Conservation (phyloP, 2,113 vertebrate species). For the Rhinoderma darwinii region DNA sequence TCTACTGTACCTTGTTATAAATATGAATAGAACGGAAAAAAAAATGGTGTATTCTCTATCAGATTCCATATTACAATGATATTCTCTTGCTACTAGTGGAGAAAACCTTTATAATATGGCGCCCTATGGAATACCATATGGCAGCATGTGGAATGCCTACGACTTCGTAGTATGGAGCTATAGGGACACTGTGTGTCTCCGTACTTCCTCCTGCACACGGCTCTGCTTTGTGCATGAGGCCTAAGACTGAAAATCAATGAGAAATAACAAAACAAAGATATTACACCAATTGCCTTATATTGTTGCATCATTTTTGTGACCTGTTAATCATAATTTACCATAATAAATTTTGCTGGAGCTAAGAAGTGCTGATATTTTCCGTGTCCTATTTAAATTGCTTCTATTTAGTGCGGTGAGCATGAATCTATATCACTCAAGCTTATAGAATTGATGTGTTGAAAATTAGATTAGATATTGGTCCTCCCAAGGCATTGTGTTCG, state of each 20-base stretch:
- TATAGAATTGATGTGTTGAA: slow-evolving; percentile 22
- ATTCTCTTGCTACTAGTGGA: no score
- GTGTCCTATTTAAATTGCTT: background rate
- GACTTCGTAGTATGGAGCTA: background rate
- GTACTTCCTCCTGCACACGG: background rate
- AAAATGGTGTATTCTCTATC: no score
- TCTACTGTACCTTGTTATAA: background rate
- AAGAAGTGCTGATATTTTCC: background rate
- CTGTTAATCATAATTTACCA: background rate
- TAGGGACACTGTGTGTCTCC: background rate
- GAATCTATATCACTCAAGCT: slow-evolving; percentile 20
- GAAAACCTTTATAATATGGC: no score
- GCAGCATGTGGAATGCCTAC: background rate
- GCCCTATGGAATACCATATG: background rate
- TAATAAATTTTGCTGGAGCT: background rate
- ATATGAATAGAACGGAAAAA: background rate
- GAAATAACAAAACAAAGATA: background rate
- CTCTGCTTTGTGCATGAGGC: background rate
- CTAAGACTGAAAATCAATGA: background rate
- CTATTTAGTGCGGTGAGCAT: background rate
- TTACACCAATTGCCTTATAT: background rate
- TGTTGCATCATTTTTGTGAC: slow-evolving; percentile 8
- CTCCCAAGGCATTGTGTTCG: slow-evolving; percentile 8
- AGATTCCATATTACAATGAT: no score
- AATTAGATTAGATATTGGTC: slow-evolving; percentile 20